Conservation (phyloP, 2,888 invertebrate genomes). For the Taenaris catops region DNA sequence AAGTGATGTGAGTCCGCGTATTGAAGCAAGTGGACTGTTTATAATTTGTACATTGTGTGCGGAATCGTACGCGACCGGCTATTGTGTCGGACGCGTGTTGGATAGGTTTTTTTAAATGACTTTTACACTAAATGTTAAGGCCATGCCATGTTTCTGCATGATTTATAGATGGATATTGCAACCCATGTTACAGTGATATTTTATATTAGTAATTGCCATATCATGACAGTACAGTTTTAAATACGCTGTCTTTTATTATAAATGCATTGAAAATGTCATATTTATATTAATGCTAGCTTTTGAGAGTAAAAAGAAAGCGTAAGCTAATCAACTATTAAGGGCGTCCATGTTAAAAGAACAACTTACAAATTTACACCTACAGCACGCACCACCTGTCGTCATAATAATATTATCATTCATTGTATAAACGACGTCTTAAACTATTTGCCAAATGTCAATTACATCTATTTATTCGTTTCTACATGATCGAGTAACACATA, state of each 20-base stretch:
- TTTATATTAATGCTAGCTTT: too few species aligned
- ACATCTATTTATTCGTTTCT: too few species aligned
- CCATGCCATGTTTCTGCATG: constrained; percentile 3
- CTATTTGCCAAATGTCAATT: too few species aligned
- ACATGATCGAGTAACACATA: too few species aligned
- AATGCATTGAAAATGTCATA: not conserved
- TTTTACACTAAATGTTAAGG: constrained; percentile 46
- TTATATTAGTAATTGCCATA: constrained; percentile 1
- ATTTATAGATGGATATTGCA: constrained; percentile 7
- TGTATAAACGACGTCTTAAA: too few species aligned
- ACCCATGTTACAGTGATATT: not conserved
- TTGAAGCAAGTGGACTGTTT: constrained; percentile 76
- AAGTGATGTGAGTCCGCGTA: constrained; percentile 69
- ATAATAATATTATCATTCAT: too few species aligned
- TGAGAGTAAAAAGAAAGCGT: too few species aligned
- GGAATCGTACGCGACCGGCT: constrained; percentile 61
- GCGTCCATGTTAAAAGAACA: too few species aligned
- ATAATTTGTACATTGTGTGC: constrained; percentile 75
- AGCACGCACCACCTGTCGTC: not conserved
- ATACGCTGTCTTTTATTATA: too few species aligned
- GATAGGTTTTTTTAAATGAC: constrained; percentile 62
- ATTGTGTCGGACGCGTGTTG: constrained; percentile 48
- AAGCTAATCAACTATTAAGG: too few species aligned
- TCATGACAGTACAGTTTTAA: too few species aligned
- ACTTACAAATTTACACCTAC: constrained; percentile 2